phyloP scores from a whole-genome alignment of 2,797 vertebrate genomes.

The Hydrocynus forskahlii region DNA sequence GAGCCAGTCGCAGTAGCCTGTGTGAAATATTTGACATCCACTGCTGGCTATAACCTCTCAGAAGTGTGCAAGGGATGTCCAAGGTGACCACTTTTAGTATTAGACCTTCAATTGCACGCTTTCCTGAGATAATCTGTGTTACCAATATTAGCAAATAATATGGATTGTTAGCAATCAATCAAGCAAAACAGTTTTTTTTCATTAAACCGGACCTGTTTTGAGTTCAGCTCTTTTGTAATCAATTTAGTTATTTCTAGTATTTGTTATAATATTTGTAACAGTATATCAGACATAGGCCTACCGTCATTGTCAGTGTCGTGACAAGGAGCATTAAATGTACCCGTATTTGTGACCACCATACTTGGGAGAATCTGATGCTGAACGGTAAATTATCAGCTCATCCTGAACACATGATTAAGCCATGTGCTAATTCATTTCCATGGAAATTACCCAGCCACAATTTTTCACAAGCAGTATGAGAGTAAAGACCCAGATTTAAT shows the following conservation, averaged over 20 bases:
- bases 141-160: neutral
- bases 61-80: neutral
- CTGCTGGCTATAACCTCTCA: neutral
- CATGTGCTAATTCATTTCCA: conserved; percentile 72
- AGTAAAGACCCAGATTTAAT: conserved; percentile 64
- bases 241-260: no score
- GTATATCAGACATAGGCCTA: neutral
- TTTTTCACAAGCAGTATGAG: conserved; percentile 60
- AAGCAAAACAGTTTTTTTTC: no score
- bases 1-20: neutral
- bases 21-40: neutral
- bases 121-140: neutral
- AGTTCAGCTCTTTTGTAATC: no score
- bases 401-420: conserved; percentile 58
- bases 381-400: conserved; percentile 44
- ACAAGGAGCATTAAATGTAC: neutral
- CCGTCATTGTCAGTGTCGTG: neutral
- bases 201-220: no score
- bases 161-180: no score
- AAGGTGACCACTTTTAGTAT: neutral
- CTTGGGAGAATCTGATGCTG: neutral
- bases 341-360: neutral
- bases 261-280: neutral
- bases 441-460: conserved; percentile 76
- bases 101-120: neutral